Evolutionary conservation across 1,140 invertebrate genomes (phyloP).

Genomic region (Zeugodacus cucurbitae): DNA sequence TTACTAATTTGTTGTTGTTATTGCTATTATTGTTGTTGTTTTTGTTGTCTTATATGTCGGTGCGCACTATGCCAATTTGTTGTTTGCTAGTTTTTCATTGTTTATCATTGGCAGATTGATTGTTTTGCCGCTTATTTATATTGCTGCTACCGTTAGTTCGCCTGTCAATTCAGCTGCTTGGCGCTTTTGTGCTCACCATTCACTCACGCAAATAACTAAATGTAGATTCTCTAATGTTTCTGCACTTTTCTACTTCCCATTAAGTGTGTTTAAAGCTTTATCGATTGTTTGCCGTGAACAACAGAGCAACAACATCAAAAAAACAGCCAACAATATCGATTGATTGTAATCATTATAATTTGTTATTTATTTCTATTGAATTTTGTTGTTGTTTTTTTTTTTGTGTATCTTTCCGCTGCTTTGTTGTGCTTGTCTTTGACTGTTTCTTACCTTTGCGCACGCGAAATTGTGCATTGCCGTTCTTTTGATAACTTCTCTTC

Average conservation of each 20-base stretch:
- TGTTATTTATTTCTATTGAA: conserved; percentile 11
- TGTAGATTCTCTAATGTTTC: neutral
- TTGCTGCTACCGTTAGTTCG: neutral
- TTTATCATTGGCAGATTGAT: neutral
- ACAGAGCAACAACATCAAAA: neutral
- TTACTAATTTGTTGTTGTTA: neutral
- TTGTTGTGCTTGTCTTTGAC: neutral
- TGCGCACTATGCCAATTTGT: neutral
- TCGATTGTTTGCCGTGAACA: neutral
- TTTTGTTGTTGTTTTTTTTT: neutral
- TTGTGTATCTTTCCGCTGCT: neutral
- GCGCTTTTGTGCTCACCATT: neutral
- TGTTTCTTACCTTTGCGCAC: neutral
- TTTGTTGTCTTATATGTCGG: neutral
- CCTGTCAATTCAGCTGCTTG: neutral
- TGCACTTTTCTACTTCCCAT: neutral
- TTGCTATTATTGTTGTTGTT: neutral
- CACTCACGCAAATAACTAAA: neutral
- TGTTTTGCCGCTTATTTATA: neutral
- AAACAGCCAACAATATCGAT: neutral
- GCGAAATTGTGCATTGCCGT: neutral
- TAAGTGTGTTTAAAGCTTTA: neutral
- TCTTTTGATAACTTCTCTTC: neutral
- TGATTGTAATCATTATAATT: conserved; percentile 11
- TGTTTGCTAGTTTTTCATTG: neutral